phyloP scores from a whole-genome alignment of 2,888 invertebrate species.

The Calameuta pallipes region DNA sequence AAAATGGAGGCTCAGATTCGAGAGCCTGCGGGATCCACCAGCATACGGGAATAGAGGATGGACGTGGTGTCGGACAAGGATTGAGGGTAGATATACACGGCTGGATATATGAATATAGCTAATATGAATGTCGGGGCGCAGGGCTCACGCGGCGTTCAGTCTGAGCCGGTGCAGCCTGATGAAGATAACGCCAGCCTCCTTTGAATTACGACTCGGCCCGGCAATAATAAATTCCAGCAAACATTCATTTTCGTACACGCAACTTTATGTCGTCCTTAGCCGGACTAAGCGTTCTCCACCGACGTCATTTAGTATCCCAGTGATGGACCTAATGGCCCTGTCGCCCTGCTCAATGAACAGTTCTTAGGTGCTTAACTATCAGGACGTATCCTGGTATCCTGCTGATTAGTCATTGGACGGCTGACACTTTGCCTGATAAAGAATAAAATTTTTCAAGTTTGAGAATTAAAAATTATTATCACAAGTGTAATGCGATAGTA shows the following conservation, averaged over 20 bases:
- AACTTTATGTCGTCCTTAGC: slow-evolving; percentile 65
- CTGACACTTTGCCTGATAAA: background rate
- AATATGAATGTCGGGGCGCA: slow-evolving; percentile 22
- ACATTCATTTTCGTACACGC: slow-evolving; percentile 66
- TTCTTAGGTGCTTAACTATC: slow-evolving; percentile 13
- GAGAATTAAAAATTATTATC: background rate
- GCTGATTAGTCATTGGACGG: background rate
- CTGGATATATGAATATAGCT: slow-evolving; percentile 13
- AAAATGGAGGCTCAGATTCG: background rate
- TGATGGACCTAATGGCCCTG: slow-evolving; percentile 62
- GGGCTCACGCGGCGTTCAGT: slow-evolving; percentile 50
- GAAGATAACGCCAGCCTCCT: slow-evolving; percentile 65
- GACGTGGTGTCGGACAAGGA: slow-evolving; percentile 13
- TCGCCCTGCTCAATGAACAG: slow-evolving; percentile 43
- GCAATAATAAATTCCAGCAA: slow-evolving; percentile 65
- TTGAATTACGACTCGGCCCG: slow-evolving; percentile 63
- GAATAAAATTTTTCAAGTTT: background rate
- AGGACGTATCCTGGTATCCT: background rate
- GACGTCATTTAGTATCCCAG: slow-evolving; percentile 64
- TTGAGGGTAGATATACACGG: slow-evolving; percentile 13
- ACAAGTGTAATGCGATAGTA: background rate
- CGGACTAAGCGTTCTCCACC: slow-evolving; percentile 59
- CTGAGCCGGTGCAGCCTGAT: slow-evolving; percentile 51
- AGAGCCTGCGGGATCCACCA: slow-evolving; percentile 6
- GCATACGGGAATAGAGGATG: background rate